phyloP scores from a whole-genome alignment of 2,888 invertebrate species.

The Xiphydria camelus region DNA sequence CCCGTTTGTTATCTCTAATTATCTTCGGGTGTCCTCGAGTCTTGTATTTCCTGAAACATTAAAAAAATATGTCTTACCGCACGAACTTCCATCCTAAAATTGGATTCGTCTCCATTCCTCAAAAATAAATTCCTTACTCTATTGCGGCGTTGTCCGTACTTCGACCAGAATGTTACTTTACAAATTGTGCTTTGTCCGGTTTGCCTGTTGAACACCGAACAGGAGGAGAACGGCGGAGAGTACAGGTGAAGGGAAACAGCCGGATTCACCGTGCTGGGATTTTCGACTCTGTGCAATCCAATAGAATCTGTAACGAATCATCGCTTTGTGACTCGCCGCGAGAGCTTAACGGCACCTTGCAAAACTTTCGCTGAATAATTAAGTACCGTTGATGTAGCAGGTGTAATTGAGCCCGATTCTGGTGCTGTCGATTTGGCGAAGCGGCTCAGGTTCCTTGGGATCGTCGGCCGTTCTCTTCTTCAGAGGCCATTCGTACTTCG shows the following conservation, averaged over 20 bases:
- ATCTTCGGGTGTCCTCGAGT: slow-evolving; percentile 50
- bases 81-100: background rate
- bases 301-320: slow-evolving; percentile 72
- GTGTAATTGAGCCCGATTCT: slow-evolving; percentile 76
- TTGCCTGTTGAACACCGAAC: slow-evolving; percentile 88
- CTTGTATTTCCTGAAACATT: slow-evolving; percentile 49
- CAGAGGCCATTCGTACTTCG: slow-evolving; percentile 77
- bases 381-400: slow-evolving; percentile 93
- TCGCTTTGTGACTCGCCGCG: slow-evolving; percentile 8
- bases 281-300: slow-evolving; percentile 95
- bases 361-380: background rate
- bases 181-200: slow-evolving; percentile 76
- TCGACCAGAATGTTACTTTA: slow-evolving; percentile 90
- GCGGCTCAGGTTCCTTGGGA: slow-evolving; percentile 49
- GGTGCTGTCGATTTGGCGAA: slow-evolving; percentile 70
- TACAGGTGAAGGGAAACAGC: slow-evolving; percentile 95
- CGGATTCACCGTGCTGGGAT: slow-evolving; percentile 83
- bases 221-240: slow-evolving; percentile 88
- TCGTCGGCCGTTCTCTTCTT: slow-evolving; percentile 39
- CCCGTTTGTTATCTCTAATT: slow-evolving; percentile 41
- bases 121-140: slow-evolving; percentile 62
- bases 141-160: slow-evolving; percentile 78
- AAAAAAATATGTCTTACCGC: too few species aligned
- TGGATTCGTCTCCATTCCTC: slow-evolving; percentile 39
- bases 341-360: background rate